Evolutionary conservation across 2,888 invertebrate species (phyloP), one percentile per base, ranked within the genome.

Genomic region (Athripsodes cinereus): DNA sequence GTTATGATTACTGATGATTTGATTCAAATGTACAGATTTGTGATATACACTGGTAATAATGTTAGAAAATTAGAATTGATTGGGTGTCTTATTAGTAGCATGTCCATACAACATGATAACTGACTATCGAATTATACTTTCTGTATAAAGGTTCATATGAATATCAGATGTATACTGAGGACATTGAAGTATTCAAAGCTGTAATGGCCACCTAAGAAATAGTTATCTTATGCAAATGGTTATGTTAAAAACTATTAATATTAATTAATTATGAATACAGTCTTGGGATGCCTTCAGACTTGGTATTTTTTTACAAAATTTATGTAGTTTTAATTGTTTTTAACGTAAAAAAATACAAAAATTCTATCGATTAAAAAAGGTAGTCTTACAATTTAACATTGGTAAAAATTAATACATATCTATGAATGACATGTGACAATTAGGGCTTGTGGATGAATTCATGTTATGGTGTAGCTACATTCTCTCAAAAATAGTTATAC

Each of bases 321-420:
- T 58, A 70, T 68, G 69, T 71, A 73, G 62, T 62, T 40, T 40
- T 60, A 62, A 63, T 57, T 60, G 58, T 53, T 57, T 62, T 52
- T 69, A 74, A 76, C 72, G 70, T 69, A 72, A 73, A 71, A 72
- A 69, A 72, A 70, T 74, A 72, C 69, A 76, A 71, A 40, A 73
- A 72, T 71, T 73, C 71, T 72, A 69, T 61, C 55, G 56, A 63
- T 63, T 53, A 59, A 62, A 55, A 55, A 48, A 52, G 52, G 59
- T 57, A 57, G 52, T 50, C 63, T 62, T 62, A 63, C 49, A 61
- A 59, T 61, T 57, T 57, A 61, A 52, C 44, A 52, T 55, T 57
- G 55, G 57, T 60, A 53, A 57, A 60, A 60, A 53, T 58, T 44
- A 58, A 58, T 51, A 48, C 44, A 34, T 35, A 54, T 52, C 44